These are phyloP conservation scores for Matsumyia berberina DNA, from an alignment of 2,888 invertebrate species.

Conservation along the genomic window DNA sequence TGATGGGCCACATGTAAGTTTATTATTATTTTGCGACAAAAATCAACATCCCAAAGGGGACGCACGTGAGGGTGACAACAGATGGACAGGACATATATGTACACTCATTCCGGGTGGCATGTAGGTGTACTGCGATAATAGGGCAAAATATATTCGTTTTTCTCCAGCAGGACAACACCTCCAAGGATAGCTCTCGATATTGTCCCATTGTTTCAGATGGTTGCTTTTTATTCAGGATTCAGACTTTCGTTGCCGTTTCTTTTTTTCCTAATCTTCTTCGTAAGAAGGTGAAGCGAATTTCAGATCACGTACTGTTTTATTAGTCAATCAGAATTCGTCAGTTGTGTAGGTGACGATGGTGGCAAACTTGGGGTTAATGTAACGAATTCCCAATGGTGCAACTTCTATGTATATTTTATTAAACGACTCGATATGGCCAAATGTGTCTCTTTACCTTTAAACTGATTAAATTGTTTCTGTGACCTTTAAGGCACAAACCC, in stretches of 20 bases:
- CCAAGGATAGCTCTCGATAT: conserved; percentile 28
- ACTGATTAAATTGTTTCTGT: neutral
- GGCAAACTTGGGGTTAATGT: conserved; percentile 67
- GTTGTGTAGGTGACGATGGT: conserved; percentile 68
- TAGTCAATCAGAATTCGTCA: conserved; percentile 82
- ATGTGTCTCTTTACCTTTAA: conserved; percentile 33
- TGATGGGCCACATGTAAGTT: conserved; percentile 74
- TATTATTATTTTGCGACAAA: conserved; percentile 77
- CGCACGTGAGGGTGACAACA: conserved; percentile 67
- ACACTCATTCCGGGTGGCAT: neutral
- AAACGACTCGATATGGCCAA: conserved; percentile 33
- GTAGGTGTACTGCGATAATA: conserved; percentile 34
- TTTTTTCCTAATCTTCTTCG: conserved; percentile 7
- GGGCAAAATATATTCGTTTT: conserved; percentile 47
- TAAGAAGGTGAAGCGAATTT: conserved; percentile 64
- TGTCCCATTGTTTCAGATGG: conserved; percentile 62
- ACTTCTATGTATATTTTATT: conserved; percentile 70
- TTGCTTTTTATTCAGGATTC: conserved; percentile 69
- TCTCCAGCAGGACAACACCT: conserved; percentile 56
- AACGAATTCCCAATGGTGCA: conserved; percentile 70
- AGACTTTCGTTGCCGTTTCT: conserved; percentile 8
- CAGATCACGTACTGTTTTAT: conserved; percentile 83
- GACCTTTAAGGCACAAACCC: neutral
- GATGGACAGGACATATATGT: conserved; percentile 53
- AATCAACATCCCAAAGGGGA: conserved; percentile 75